phyloP scores from a whole-genome alignment of 2,888 invertebrate species.

The Prosopocoilus inquinatus region DNA sequence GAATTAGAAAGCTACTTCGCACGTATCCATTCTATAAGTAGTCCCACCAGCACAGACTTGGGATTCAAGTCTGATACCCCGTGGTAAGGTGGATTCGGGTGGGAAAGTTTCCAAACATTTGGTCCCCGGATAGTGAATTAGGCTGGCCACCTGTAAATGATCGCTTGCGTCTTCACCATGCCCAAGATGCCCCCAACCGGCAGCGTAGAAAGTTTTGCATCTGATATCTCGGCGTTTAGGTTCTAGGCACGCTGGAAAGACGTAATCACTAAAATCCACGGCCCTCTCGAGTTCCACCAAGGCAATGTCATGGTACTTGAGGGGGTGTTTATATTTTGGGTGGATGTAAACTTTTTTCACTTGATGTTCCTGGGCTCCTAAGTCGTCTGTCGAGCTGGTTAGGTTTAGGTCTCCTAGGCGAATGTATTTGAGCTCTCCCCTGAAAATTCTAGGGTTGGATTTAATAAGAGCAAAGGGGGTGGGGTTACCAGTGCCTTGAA shows the following conservation, averaged over 20 bases:
- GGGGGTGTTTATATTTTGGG: conserved; percentile 45
- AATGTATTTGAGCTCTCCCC: conserved; percentile 2
- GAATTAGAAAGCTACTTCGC: conserved; percentile 2
- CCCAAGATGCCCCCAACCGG: conserved; percentile 61
- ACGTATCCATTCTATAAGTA: conserved; percentile 11
- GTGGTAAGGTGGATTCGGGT: conserved; percentile 1
- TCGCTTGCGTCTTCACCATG: conserved; percentile 6
- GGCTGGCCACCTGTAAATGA: background rate
- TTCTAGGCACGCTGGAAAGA: conserved; percentile 51
- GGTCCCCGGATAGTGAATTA: background rate
- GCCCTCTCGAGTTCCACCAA: conserved; percentile 47
- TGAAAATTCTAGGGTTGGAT: conserved; percentile 3
- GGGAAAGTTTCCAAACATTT: background rate
- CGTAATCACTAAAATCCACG: conserved; percentile 43
- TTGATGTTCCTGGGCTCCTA: conserved; percentile 37
- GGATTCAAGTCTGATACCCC: conserved; percentile 3
- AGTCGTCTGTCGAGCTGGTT: conserved; percentile 28
- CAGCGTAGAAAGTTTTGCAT: conserved; percentile 28
- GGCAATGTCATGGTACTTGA: conserved; percentile 55
- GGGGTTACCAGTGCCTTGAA: background rate
- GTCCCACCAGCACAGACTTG: conserved; percentile 15
- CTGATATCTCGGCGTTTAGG: background rate
- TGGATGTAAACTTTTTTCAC: conserved; percentile 43
- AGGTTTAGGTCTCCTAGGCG: conserved; percentile 52
- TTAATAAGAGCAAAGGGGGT: background rate